Conservation (phyloP, 2,888 invertebrate species). For the Lithophane ornitopus region DNA sequence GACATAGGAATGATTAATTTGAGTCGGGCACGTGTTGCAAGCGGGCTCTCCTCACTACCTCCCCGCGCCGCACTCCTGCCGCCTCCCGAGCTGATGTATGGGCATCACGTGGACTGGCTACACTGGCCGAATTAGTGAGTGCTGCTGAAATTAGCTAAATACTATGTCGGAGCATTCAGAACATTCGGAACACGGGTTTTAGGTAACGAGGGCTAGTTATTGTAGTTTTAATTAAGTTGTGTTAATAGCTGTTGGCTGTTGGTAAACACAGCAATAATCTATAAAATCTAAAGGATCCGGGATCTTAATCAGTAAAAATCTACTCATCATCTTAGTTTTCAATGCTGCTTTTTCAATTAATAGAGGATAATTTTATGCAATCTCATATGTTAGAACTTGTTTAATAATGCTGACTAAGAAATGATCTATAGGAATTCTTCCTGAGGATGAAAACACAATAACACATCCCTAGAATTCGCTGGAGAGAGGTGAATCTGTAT, state of each 20-base stretch:
- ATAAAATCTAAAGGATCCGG: not conserved
- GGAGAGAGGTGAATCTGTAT: too few species aligned
- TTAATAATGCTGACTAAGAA: too few species aligned
- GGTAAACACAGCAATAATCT: not conserved
- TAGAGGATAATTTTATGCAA: too few species aligned
- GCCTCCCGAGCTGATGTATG: conserved; percentile 58
- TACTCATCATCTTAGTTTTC: not conserved
- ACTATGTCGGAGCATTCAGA: conserved; percentile 15
- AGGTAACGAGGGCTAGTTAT: not conserved
- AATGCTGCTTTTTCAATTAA: too few species aligned
- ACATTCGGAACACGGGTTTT: not conserved
- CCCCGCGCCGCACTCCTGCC: not conserved
- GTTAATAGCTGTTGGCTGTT: not conserved
- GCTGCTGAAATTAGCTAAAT: conserved; percentile 42
- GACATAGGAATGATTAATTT: conserved; percentile 70
- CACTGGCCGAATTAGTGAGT: conserved; percentile 36
- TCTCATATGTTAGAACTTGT: too few species aligned
- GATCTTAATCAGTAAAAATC: not conserved
- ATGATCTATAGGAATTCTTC: not conserved
- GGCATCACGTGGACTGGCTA: conserved; percentile 57
- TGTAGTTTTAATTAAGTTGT: not conserved
- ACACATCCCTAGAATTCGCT: not conserved
- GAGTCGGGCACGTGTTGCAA: conserved; percentile 61
- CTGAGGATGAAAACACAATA: not conserved
- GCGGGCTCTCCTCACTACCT: conserved; percentile 24